Evolutionary conservation across 2,888 invertebrate genomes (phyloP).

Genomic region (Amiota communis): DNA sequence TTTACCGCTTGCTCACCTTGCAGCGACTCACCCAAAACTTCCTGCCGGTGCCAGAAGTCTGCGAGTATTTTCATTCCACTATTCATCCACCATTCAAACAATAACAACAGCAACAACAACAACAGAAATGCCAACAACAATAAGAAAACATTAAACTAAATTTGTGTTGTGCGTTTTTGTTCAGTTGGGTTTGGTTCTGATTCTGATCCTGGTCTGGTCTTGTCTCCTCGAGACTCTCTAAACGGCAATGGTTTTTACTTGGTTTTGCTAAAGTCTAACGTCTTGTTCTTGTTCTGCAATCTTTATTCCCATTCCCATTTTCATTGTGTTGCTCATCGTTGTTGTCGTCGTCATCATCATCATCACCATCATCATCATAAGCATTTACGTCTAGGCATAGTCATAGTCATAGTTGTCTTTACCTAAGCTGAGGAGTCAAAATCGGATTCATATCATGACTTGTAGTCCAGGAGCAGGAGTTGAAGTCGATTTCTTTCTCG

Average conservation of each 20-base stretch:
- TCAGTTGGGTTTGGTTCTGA: too few relatives aligned
- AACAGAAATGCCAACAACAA: constrained; percentile 36
- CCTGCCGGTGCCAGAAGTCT: background rate
- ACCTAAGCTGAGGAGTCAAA: background rate
- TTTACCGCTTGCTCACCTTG: constrained; percentile 38
- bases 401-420: constrained; percentile 6
- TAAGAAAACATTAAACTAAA: constrained; percentile 33
- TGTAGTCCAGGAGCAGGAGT: constrained; percentile 6
- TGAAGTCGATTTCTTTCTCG: constrained; percentile 4
- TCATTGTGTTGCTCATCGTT: background rate
- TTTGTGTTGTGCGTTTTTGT: background rate
- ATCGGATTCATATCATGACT: background rate
- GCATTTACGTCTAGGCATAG: constrained; percentile 7
- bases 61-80: background rate
- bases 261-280: too few relatives aligned
- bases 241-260: constrained; percentile 43
- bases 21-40: constrained; percentile 9
- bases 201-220: too few relatives aligned
- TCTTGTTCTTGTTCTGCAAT: constrained; percentile 43
- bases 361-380: constrained; percentile 4
- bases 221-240: constrained; percentile 35
- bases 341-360: background rate
- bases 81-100: background rate
- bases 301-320: constrained; percentile 24
- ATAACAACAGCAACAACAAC: constrained; percentile 17